phyloP scores from a whole-genome alignment of 1,140 invertebrate species.

The Papilio aristodemus region DNA sequence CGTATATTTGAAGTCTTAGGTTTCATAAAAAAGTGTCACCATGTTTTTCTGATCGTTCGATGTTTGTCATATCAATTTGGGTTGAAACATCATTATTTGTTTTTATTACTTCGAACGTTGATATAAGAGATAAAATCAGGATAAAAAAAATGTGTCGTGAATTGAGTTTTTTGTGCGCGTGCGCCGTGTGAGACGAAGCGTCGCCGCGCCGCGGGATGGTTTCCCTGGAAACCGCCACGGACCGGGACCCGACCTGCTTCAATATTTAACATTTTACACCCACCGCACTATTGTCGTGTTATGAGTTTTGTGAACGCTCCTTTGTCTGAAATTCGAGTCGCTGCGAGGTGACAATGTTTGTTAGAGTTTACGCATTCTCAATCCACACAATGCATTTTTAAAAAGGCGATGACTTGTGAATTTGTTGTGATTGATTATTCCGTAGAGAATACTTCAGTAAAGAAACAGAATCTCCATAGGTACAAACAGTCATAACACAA shows the following conservation, averaged over 20 bases:
- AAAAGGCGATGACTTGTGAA: slow-evolving; percentile 78
- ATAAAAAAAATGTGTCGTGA: slow-evolving; percentile 59
- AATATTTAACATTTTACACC: slow-evolving; percentile 74
- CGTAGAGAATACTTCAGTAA: slow-evolving; percentile 43
- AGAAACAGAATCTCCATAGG: slow-evolving; percentile 54
- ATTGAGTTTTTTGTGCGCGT: slow-evolving; percentile 67
- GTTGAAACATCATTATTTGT: slow-evolving; percentile 79
- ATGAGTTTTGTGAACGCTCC: slow-evolving; percentile 60
- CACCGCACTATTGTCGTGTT: slow-evolving; percentile 61
- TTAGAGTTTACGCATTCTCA: slow-evolving; percentile 67
- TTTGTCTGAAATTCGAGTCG: slow-evolving; percentile 68
- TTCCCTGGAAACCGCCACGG: slow-evolving; percentile 64
- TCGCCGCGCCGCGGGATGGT: slow-evolving; percentile 74
- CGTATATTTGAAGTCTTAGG: slow-evolving; percentile 39
- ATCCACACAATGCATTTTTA: slow-evolving; percentile 74
- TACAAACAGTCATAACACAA: slow-evolving; percentile 38
- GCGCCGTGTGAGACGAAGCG: slow-evolving; percentile 71
- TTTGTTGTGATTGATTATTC: slow-evolving; percentile 76
- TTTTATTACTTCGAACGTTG: slow-evolving; percentile 72
- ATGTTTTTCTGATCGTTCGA: slow-evolving; percentile 52
- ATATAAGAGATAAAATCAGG: slow-evolving; percentile 70
- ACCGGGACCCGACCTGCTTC: slow-evolving; percentile 53
- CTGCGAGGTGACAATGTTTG: slow-evolving; percentile 76
- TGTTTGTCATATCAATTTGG: slow-evolving; percentile 66
- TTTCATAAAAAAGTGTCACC: slow-evolving; percentile 64